Percentiles rank a stretch among this genome's conserved stretches.
phyloP scores from a whole-genome alignment of 2,888 invertebrate species.

The Lagria hirta region DNA sequence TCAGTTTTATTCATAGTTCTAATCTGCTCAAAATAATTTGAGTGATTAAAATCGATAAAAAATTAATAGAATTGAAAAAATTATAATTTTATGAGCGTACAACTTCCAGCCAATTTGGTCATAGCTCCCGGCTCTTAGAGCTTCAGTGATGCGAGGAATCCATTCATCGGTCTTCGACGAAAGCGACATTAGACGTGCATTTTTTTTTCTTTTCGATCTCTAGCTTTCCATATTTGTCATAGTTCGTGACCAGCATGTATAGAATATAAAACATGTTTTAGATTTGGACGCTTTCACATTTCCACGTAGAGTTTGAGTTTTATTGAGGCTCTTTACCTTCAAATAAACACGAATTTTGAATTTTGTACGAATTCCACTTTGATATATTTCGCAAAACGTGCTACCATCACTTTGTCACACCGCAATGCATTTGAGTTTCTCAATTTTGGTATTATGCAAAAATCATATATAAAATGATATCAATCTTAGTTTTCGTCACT shows the following conservation, averaged over 20 bases:
- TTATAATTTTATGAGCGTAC: constrained; percentile 23
- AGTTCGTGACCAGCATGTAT: constrained; percentile 40
- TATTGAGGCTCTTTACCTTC: constrained; percentile 23
- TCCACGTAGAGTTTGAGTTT: constrained; percentile 20
- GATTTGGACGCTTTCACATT: constrained; percentile 26
- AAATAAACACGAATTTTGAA: constrained; percentile 27
- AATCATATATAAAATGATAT: too few relatives aligned
- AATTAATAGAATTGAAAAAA: constrained; percentile 16
- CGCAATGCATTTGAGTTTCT: too few relatives aligned
- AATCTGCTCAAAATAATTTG: too few relatives aligned
- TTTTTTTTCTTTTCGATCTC: constrained; percentile 33
- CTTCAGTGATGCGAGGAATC: constrained; percentile 34
- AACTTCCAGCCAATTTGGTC: constrained; percentile 15
- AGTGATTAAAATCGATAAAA: too few relatives aligned
- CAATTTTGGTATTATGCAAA: too few relatives aligned
- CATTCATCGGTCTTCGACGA: constrained; percentile 39
- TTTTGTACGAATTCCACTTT: constrained; percentile 21
- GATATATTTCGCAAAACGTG: constrained; percentile 11
- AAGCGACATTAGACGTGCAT: constrained; percentile 38
- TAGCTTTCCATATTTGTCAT: constrained; percentile 42
- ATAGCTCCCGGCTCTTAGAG: constrained; percentile 28
- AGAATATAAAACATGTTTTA: constrained; percentile 23
- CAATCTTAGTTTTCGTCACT: too few relatives aligned
- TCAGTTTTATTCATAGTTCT: too few relatives aligned
- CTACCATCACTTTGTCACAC: constrained; percentile 1